A percentile compares a stretch with the other conserved stretches of the same genome.
phyloP scores from a whole-genome alignment of 2,797 vertebrate species.

The Sebastes diaconus region DNA sequence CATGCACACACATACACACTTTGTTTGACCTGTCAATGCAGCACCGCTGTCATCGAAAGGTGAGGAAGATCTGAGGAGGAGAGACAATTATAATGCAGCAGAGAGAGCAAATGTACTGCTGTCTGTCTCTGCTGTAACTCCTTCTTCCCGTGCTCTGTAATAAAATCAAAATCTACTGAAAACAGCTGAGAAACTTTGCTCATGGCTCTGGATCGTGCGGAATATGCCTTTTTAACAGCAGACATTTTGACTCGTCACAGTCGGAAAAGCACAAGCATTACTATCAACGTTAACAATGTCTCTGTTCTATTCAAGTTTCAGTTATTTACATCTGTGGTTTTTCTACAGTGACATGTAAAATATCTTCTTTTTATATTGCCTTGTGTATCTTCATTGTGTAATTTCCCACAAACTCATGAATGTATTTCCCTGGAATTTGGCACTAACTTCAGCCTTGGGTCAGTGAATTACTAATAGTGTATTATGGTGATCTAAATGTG shows the following conservation, averaged over 20 bases:
- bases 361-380: too few relatives aligned
- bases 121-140: neutral
- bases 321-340: too few relatives aligned
- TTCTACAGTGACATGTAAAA: too few relatives aligned
- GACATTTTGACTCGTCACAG: too few relatives aligned
- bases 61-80: neutral
- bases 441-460: neutral
- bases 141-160: neutral
- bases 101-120: neutral
- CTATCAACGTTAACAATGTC: too few relatives aligned
- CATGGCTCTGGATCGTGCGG: too few relatives aligned
- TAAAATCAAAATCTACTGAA: neutral
- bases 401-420: neutral
- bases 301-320: too few relatives aligned
- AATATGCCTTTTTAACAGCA: too few relatives aligned
- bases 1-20: conserved; percentile 1
- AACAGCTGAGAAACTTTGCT: neutral
- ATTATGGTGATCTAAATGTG: neutral
- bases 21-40: conserved; percentile 10
- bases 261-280: too few relatives aligned
- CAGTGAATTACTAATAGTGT: neutral
- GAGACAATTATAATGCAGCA: neutral
- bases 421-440: neutral
- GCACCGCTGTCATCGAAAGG: neutral
- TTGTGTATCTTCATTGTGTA: too few relatives aligned